phyloP scores from a whole-genome alignment of 2,888 invertebrate species.

The Odontomyia ornata region DNA sequence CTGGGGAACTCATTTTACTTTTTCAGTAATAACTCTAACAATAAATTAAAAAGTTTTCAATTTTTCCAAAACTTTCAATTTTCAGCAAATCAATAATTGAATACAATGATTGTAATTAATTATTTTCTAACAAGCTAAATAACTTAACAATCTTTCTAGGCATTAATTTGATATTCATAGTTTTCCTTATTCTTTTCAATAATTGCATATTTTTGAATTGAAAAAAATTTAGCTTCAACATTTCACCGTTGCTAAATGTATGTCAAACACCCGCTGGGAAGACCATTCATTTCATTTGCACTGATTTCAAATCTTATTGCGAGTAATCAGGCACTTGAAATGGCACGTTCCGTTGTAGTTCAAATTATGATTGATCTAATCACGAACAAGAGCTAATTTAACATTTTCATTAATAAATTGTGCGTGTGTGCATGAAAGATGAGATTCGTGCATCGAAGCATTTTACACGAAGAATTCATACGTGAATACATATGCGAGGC shows the following conservation, averaged over 20 bases:
- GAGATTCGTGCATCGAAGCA: not conserved
- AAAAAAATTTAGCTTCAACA: not conserved
- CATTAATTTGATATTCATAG: too few relatives aligned
- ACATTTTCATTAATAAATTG: slow-evolving; percentile 11
- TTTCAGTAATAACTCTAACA: too few relatives aligned
- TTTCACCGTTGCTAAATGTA: not conserved
- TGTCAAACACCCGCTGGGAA: not conserved
- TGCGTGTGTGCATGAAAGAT: not conserved
- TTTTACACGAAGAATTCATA: not conserved
- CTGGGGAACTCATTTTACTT: too few relatives aligned
- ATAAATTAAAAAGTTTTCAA: too few relatives aligned
- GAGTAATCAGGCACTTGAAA: slow-evolving; percentile 5
- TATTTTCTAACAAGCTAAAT: too few relatives aligned
- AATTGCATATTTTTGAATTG: too few relatives aligned
- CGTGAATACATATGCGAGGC: not conserved
- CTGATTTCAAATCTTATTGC: slow-evolving; percentile 18
- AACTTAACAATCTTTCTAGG: too few relatives aligned
- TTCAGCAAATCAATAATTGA: too few relatives aligned
- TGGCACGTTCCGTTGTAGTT: not conserved
- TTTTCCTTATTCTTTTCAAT: too few relatives aligned
- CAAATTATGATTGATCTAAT: slow-evolving; percentile 13
- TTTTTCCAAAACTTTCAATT: too few relatives aligned
- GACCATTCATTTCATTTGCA: slow-evolving; percentile 12
- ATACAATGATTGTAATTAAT: too few relatives aligned
- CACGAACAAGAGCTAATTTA: slow-evolving; percentile 6